A percentile compares a stretch with the other conserved stretches of the same genome.
Conservation (phyloP, 2,113 vertebrate species). For the Xiphorhynchus elegans region DNA sequence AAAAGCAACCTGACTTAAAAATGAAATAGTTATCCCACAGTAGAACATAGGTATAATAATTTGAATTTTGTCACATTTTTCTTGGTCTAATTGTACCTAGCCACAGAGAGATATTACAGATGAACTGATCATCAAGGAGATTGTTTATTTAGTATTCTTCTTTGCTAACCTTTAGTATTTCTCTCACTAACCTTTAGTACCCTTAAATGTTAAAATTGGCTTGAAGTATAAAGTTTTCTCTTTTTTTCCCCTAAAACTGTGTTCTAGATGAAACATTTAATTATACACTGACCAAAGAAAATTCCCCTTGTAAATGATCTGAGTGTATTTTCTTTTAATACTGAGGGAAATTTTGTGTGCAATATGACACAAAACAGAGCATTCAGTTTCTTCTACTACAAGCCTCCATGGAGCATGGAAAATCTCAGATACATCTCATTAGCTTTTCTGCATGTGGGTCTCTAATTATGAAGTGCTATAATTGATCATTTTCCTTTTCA, state of each 20-base stretch:
- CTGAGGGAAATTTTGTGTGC: neutral
- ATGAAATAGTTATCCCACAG: neutral
- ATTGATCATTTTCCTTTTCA: slow-evolving; percentile 52
- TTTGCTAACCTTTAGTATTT: no score
- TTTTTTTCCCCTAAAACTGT: neutral
- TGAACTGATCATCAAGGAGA: neutral
- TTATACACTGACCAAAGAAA: neutral
- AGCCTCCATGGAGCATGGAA: neutral
- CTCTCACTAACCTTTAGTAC: no score
- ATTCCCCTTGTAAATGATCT: neutral
- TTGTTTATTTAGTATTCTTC: neutral
- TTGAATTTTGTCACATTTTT: neutral
- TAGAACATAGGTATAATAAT: neutral
- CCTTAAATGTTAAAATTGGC: neutral
- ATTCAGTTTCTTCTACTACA: neutral
- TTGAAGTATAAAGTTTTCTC: neutral
- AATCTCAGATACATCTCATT: slow-evolving; percentile 10
- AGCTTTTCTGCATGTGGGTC: slow-evolving; percentile 20
- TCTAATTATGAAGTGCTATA: slow-evolving; percentile 55
- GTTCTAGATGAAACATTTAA: neutral
- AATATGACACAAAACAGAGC: neutral
- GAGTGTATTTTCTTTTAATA: neutral
- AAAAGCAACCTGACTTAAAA: neutral
- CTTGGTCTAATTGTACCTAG: neutral
- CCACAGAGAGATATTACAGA: neutral